Evolutionary conservation across 2,797 vertebrate species (phyloP).

Genomic region (Falco cherrug): DNA sequence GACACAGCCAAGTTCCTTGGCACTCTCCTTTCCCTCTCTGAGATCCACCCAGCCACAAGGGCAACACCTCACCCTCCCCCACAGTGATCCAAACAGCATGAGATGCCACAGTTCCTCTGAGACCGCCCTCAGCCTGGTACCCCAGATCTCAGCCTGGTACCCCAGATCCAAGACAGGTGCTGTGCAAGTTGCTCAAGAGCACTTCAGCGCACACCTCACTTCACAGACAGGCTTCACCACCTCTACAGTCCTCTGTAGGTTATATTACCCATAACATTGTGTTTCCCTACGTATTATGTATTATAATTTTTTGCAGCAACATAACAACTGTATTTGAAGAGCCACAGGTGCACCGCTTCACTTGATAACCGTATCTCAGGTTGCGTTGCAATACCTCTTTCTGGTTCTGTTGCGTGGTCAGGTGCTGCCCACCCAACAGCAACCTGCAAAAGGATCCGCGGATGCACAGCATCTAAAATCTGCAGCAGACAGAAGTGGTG

Average conservation of each 20-base stretch:
- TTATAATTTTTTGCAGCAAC: not conserved
- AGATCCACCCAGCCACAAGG: not conserved
- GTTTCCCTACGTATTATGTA: not conserved
- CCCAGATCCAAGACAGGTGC: rapidly evolving
- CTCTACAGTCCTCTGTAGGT: not conserved
- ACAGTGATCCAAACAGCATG: not conserved
- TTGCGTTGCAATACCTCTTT: not conserved
- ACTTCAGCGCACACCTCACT: rapidly evolving
- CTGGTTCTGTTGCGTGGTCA: not conserved
- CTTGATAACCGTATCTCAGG: not conserved
- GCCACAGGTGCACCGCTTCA: not conserved
- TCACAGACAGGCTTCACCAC: not conserved
- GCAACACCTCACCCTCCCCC: not conserved
- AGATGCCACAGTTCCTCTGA: not conserved
- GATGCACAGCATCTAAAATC: not conserved
- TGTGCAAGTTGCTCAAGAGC: not conserved
- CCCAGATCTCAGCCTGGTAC: not conserved
- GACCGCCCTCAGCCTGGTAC: not conserved
- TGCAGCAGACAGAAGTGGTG: not conserved
- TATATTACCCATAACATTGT: not conserved
- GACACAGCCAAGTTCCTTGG: not conserved
- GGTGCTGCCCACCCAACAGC: not conserved
- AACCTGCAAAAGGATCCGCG: not conserved
- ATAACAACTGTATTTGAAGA: not conserved
- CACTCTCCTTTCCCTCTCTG: not conserved